Base-by-base conservation (phyloP, 2,888 invertebrate species). In the Drosophila nr. fundita region DNA sequence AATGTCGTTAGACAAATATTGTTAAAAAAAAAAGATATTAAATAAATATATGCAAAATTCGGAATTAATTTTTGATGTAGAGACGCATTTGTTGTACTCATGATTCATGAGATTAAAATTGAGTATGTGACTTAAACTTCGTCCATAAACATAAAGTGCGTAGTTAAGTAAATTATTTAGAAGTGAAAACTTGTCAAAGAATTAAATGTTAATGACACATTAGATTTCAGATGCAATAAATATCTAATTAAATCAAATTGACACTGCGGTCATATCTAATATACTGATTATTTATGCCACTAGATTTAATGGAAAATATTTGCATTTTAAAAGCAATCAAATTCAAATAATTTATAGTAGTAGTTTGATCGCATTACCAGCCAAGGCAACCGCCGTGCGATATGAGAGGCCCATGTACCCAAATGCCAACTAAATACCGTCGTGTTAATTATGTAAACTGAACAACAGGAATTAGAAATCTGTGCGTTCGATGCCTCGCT, bases 391-490 rank as follows among this genome's bases (percentile, higher is more conserved):
- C 49, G 32, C 42, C 34, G 6, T 15, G 11, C 34, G 29, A 57
- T 27, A 48, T 36, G 18, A 59, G 29, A 29, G 21, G 21, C 7
- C 21, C 38, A 38, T 40, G 30, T n/a, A 52, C 32, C 21, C 7
- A 34, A 50, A 29, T 73, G 65, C 62, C 63, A 69, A 79, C 83
- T 69, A 83, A 80, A 75, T 72, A 83, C 67, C 66, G 71, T 69
- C 55, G 49, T 74, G 83, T 85, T 86, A 82, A 88, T 83, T 86
- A 82, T 76, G 73, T 71, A 80, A 86, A 55, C 81, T 40, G 40
- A 53, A 68, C 64, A 24, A 29, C 18, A 32, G 38, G n/a, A 21
- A 48, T 15, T 8, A 13, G 40, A 59, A 77, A 61, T 69, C 68
- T n/a, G 27, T 62, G 57, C 48, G 21, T 40, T 55, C 34, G 34